Base-by-base conservation (phyloP, 2,113 vertebrate genomes). In the Rhinoderma darwinii region DNA sequence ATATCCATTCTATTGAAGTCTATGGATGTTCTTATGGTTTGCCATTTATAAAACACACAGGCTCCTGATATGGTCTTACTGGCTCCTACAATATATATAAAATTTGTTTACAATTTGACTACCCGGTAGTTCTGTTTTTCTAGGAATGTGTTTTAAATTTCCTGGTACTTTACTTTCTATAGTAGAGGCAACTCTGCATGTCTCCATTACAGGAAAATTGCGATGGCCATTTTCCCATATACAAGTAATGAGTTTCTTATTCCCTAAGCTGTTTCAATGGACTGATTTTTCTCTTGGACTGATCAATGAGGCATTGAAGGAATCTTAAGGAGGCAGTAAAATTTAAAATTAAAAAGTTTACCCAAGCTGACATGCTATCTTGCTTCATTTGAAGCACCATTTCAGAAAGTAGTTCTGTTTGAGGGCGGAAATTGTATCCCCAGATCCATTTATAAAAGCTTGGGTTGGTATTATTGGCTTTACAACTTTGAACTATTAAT, bases 251-350 rank as follows among this genome's bases (percentile, higher is more conserved):
- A 68, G 63, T 68, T 35, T 68, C 63, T 32, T 68, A 68, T 68
- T 68, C 32, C 63, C 32, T 32, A 35, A 68, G 63, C 63, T 37
- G 63, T 68, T 68, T 68, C 61, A 66, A 25, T 66, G 14, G 32
- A 32, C 61, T 66, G 27, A 32, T 27, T 37, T 68, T 68, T 68
- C n/a, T 68, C 63, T 68, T 17, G 63, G 63, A 68, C 63, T 68
- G 63, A 68, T 68, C 63, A 68, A 37, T 68, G 63, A 68, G 30
- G 63, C 63, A 68, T 68, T 68, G 63, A 68, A 35, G 17, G 32
- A 37, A 68, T 68, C 63, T 37, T 68, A 17, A 68, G 63, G 32
- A 68, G 4, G 32, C 63, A 35, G 30, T 68, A 68, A 68, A 68
- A 68, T 68, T 68, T 37, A 68, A 68, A 68, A 68, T 68, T 5